Conservation (phyloP, 2,113 vertebrate species). For the Hemibagrus wyckioides region DNA sequence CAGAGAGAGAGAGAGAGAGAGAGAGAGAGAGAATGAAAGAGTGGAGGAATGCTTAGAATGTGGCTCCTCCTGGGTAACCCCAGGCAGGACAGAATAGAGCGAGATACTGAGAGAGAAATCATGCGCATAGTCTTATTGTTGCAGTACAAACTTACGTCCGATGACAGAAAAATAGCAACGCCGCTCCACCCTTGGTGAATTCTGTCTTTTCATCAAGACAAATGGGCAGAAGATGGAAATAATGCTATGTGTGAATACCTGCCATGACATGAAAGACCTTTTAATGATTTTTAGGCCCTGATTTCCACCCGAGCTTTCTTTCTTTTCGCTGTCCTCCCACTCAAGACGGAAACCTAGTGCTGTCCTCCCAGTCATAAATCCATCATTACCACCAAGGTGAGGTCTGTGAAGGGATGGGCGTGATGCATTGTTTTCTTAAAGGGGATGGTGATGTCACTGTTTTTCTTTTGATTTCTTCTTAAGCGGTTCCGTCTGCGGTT, state of each 20-base stretch:
- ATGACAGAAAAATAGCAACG: constrained; percentile 39
- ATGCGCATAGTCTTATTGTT: background rate
- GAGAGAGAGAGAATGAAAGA: constrained; percentile 21
- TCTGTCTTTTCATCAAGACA: background rate
- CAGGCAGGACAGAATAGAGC: constrained; percentile 36
- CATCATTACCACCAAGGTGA: background rate
- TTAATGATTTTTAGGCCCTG: constrained; percentile 7
- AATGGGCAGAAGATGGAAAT: background rate
- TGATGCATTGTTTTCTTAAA: background rate
- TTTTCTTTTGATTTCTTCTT: background rate
- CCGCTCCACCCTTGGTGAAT: constrained; percentile 59
- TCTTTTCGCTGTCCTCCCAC: background rate
- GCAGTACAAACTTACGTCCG: constrained; percentile 43
- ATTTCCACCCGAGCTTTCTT: background rate
- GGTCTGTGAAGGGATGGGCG: background rate
- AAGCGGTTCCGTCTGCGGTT: background rate
- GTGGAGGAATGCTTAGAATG: constrained; percentile 71
- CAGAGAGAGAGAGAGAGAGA: constrained; percentile 15
- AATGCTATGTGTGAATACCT: background rate
- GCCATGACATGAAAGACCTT: constrained; percentile 9
- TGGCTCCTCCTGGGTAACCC: constrained; percentile 52
- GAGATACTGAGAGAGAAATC: background rate
- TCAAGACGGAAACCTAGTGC: background rate
- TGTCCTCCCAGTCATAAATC: constrained; percentile 8
- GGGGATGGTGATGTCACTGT: background rate